Evolutionary conservation across 2,797 vertebrate species (phyloP), one percentile per base, ranked within the genome.

Genomic region (Leptatherina wallacei): DNA sequence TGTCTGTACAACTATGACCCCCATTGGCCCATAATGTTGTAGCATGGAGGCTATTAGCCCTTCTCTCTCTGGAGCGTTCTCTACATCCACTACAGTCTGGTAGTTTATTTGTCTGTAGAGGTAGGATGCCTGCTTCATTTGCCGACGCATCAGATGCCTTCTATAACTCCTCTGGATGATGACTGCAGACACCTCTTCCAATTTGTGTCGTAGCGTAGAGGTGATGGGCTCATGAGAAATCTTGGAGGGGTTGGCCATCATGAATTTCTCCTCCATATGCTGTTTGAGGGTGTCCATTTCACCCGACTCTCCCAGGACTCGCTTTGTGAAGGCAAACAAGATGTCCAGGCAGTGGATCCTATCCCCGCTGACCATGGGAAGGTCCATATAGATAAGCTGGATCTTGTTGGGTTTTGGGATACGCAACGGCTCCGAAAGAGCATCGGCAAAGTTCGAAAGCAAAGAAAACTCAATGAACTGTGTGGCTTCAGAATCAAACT

Each of bases 181-280:
- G 0, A 93, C 87, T 5, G 95, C 97, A 0, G 98, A 98, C 67
- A 99, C 94, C 68, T 99, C 98, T 78, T 99, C 98, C 42, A 98
- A 94, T 61, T 98, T 98, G 77, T 95, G 94, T 10, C 96, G 93
- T 12, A 99, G 93, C 0, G 98, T 99, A 35, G 97, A 98, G 1
- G 98, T 99, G 78, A 99, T 99, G 0, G 98, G 98, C 87, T 99
- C 97, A 0, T 99, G 96, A 69, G 98, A 99, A 73, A 98, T 93
- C 89, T 97, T 99, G 8, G 97, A 99, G 0, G 96, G 97, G 81
- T 99, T 99, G 2, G 96, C 95, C 0, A 95, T 94, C 98, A 98
- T 99, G 89, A 99, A 99, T 87, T 98, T 99, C 77, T 99, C 98
- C 88, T 99, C 98, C 98, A 99, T 99, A 88, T 99, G 98, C 89